These are phyloP conservation scores for Coracopsis vasa DNA, from an alignment of 2,113 vertebrate species.

Conservation along the genomic window DNA sequence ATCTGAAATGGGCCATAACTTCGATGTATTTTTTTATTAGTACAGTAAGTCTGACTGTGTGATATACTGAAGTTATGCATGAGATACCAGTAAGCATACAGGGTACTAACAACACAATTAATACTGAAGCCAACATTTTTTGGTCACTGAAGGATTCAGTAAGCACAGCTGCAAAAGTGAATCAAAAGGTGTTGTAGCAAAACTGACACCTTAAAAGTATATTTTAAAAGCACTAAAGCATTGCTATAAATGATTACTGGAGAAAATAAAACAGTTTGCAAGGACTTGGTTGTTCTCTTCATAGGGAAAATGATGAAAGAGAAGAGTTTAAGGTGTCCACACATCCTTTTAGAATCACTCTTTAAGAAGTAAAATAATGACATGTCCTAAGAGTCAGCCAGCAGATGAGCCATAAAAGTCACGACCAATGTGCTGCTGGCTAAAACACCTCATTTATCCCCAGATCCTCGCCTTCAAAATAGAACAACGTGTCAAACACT, in stretches of 20 bases:
- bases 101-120: conserved; percentile 5
- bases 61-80: neutral
- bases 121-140: neutral
- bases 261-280: neutral
- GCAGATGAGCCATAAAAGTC: neutral
- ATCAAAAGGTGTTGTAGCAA: neutral
- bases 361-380: neutral
- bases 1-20: neutral
- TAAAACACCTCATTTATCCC: neutral
- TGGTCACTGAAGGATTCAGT: neutral
- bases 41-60: neutral
- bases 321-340: neutral
- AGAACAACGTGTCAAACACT: neutral
- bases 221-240: neutral
- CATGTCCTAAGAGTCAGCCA: neutral
- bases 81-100: neutral
- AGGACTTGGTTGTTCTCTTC: neutral
- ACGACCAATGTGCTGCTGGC: neutral
- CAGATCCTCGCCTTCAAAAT: neutral
- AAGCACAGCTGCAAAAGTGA: neutral
- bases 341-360: neutral
- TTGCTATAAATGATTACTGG: neutral
- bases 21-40: neutral
- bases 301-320: neutral
- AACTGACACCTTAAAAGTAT: neutral